Base-by-base conservation (phyloP, 2,113 vertebrate genomes). In the Charadrius vociferus region DNA sequence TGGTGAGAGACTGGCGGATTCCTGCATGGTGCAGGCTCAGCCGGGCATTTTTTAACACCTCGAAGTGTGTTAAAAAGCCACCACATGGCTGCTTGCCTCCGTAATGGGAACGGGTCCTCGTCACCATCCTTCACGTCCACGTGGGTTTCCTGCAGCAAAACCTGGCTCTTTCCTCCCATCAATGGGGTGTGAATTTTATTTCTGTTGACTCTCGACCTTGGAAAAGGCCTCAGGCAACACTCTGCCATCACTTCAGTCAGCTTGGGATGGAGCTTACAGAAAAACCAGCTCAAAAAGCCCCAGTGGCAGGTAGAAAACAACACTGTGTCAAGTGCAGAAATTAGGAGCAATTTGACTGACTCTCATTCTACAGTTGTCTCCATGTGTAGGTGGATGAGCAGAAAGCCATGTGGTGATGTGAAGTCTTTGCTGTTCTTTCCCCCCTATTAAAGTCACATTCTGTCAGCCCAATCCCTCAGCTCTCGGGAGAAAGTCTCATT, bases 311-410 rank as follows among this genome's bases (percentile, higher is more conserved):
- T 21, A 82, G 43, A 93, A 94, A 82, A 70, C 30, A 85, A 17
- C 3, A 1, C 17, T 37, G 22, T 84, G 30, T 61, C 49, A 91
- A 89, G 22, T 36, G 58, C 45, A 82, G 50, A 89, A 90, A 88
- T 55, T 32, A 82, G 73, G 45, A 94, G 45, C 14, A 34, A 67
- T 95, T 85, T 88, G 73, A 94, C 83, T 89, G 83, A 94, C 26
- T 95, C 29, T 92, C 4, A 55, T 85, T 90, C 85, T 93, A 66
- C 66, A 58, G 62, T 63, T 94, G 73, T 90, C 78, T 94, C 78
- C 49, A 50, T 4, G 7, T 89, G 95, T 97, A 90, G 94, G 97
- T 95, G 96, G 94, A 95, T 88, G 84, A 96, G 58, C 78, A 89
- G 81, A 97, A 96, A 95, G 62, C 70, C 86, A 96, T 1, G 2